These are phyloP conservation scores for Prionace glauca DNA, from an alignment of 2,797 vertebrate species.

Conservation along the genomic window DNA sequence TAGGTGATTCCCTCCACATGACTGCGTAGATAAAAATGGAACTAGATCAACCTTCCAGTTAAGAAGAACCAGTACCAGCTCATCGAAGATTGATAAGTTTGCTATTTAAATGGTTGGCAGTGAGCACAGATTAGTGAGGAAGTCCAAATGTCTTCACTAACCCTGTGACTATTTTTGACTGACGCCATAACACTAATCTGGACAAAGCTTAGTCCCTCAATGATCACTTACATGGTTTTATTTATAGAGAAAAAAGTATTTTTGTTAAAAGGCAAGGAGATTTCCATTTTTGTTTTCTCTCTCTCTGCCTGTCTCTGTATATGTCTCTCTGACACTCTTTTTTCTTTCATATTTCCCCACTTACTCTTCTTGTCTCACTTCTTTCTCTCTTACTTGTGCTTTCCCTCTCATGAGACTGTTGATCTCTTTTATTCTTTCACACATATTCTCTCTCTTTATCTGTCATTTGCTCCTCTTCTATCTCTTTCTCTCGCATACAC, in stretches of 20 bases:
- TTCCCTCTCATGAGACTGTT: neutral
- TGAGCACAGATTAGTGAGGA: neutral
- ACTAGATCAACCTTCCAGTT: neutral
- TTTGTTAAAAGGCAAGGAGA: neutral
- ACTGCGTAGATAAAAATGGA: neutral
- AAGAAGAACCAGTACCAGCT: too few relatives aligned
- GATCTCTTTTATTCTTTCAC: neutral
- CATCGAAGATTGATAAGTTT: neutral
- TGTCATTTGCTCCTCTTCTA: too few relatives aligned
- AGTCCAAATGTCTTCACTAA: neutral
- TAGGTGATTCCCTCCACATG: neutral
- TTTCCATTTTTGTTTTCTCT: neutral
- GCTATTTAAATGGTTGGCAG: neutral
- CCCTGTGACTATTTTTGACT: conserved; percentile 1
- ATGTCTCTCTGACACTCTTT: neutral
- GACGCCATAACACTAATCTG: neutral
- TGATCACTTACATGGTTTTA: neutral
- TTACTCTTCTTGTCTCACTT: neutral
- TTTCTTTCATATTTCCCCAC: too few relatives aligned
- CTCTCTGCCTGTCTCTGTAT: neutral
- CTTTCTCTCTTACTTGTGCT: neutral
- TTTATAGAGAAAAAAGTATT: neutral
- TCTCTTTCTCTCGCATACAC: neutral
- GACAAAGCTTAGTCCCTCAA: neutral
- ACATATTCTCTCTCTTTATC: neutral